Conservation (phyloP, 2,888 invertebrate species). For the Latheticus oryzae region DNA sequence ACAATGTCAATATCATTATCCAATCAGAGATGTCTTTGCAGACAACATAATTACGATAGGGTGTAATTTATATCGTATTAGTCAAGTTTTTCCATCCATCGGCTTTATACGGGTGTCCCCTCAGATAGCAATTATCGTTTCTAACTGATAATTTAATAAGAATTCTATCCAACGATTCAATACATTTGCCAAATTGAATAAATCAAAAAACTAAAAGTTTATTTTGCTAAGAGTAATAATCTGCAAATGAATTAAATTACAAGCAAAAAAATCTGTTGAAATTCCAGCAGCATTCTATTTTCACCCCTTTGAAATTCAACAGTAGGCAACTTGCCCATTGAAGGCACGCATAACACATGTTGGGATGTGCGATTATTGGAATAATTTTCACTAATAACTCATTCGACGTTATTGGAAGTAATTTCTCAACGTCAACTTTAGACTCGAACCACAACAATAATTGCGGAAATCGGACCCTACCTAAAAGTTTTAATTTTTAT, state of each 20-base stretch:
- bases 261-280: constrained; percentile 35
- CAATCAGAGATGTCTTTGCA: constrained; percentile 66
- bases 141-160: constrained; percentile 60
- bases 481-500: no score
- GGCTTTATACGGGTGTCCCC: constrained; percentile 57
- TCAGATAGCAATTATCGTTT: constrained; percentile 56
- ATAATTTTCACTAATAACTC: constrained; percentile 35
- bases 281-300: constrained; percentile 33
- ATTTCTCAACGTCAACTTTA: constrained; percentile 23
- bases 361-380: constrained; percentile 22
- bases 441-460: constrained; percentile 7
- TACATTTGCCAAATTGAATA: constrained; percentile 2
- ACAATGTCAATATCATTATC: constrained; percentile 67
- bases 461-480: constrained; percentile 19
- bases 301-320: constrained; percentile 28
- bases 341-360: constrained; percentile 34
- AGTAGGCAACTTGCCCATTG: constrained; percentile 24
- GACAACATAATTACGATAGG: constrained; percentile 64
- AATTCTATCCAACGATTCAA: constrained; percentile 49
- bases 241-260: constrained; percentile 8
- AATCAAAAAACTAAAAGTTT: not conserved
- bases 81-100: constrained; percentile 56
- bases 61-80: constrained; percentile 66
- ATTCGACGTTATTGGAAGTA: constrained; percentile 23
- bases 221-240: no score